Evolutionary conservation across 2,888 invertebrate genomes (phyloP), one percentile per base, ranked within the genome.

Genomic region (Orthonychiurus folsomi): DNA sequence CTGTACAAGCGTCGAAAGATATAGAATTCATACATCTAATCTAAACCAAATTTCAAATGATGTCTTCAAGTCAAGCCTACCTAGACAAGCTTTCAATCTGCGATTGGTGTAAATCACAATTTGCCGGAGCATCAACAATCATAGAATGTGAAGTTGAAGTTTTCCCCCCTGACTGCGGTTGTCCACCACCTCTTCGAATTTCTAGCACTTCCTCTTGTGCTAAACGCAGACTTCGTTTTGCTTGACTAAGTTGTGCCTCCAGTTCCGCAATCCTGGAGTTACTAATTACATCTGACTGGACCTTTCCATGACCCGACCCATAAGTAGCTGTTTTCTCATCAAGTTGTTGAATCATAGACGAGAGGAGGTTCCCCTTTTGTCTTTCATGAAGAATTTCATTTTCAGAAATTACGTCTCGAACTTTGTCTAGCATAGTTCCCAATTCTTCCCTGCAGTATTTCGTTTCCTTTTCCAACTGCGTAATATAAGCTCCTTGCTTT

Each of bases 401-500:
- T 78, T 91, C 90, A 9, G 86, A 85, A 68, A 90, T 87, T 18
- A 90, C 88, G 76, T 89, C 89, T 75, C 88, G 87, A 2, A 91
- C 89, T 80, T 89, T 89, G 0, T 85, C 85, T 18, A 90, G 79
- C 20, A 90, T 80, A 73, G 85, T 85, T 69, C 86, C 84, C 5
- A 91, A 77, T 76, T 90, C 89, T 59, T 86, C 87, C 84, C 88
- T 83, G 75, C 89, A 90, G 74, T 87, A 89, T 73, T 86, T 86
- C 50, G 89, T 89, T 78, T 91, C 90, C 71, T 86, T 83, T 76
- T 91, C 90, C 59, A 91, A 76, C 75, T 91, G 90, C 67, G 89
- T 88, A 58, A 91, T 90, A 74, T 91, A 90, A 73, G 89, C 89
- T 74, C 90, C 90, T 73, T 91, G 90, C 67, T 88, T 85, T 76